Evolutionary conservation across 2,113 vertebrate species (phyloP).

Genomic region (Leiothrix lutea): DNA sequence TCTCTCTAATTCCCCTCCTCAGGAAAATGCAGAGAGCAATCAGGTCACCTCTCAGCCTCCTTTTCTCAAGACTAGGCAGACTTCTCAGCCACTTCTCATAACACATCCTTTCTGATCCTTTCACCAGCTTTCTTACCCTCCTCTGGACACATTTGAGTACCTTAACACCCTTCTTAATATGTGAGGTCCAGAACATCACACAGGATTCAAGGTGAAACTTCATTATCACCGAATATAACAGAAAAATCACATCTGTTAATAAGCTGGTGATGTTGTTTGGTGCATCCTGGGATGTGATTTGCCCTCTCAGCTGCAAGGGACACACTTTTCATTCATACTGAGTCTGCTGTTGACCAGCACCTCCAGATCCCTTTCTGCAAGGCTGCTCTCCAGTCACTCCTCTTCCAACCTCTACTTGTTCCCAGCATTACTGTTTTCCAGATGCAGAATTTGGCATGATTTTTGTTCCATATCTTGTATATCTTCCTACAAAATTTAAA

Average conservation of each 20-base stretch:
- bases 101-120: background rate
- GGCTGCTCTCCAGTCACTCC: background rate
- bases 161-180: background rate
- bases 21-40: background rate
- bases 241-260: background rate
- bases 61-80: background rate
- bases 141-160: background rate
- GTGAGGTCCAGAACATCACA: background rate
- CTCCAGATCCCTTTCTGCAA: background rate
- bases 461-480: background rate
- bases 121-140: background rate
- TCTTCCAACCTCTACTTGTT: background rate
- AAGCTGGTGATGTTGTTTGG: fast-evolving
- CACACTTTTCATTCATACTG: background rate
- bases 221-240: fast-evolving
- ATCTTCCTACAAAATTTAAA: background rate
- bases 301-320: background rate
- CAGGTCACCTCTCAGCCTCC: background rate
- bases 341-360: background rate
- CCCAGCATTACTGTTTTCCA: fast-evolving
- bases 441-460: background rate
- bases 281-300: fast-evolving
- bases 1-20: background rate
- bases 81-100: fast-evolving
- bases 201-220: background rate